phyloP scores from a whole-genome alignment of 1,140 invertebrate species.

The Hetaerina americana region DNA sequence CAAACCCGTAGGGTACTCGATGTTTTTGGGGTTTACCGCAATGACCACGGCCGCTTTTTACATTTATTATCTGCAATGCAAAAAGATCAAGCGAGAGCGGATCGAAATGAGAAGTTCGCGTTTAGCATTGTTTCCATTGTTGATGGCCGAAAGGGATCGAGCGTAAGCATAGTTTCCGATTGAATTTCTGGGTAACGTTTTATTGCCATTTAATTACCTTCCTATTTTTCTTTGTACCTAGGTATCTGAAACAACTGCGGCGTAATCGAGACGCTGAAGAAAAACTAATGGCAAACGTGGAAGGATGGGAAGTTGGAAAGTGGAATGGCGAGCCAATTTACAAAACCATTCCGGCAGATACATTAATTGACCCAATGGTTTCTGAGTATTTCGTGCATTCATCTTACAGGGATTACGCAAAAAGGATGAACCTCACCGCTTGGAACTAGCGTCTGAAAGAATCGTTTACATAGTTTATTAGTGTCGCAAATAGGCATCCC shows the following conservation, averaged over 20 bases:
- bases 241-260: slow-evolving; percentile 60
- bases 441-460: not conserved
- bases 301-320: slow-evolving; percentile 79
- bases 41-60: slow-evolving; percentile 41
- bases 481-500: too few species aligned
- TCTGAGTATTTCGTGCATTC: slow-evolving; percentile 59
- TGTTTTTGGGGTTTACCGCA: slow-evolving; percentile 44
- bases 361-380: slow-evolving; percentile 43
- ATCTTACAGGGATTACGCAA: slow-evolving; percentile 28
- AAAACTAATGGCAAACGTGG: slow-evolving; percentile 74
- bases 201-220: not conserved
- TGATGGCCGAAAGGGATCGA: slow-evolving; percentile 69
- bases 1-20: slow-evolving; percentile 36
- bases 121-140: slow-evolving; percentile 57
- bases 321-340: slow-evolving; percentile 71
- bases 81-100: slow-evolving; percentile 35
- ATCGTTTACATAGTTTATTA: too few species aligned
- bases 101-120: slow-evolving; percentile 61
- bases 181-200: slow-evolving; percentile 2
- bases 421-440: not conserved
- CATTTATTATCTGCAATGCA: slow-evolving; percentile 41
- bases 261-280: slow-evolving; percentile 71
- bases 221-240: slow-evolving; percentile 22
- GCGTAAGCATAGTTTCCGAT: slow-evolving; percentile 35
- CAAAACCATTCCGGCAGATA: slow-evolving; percentile 37